These are phyloP conservation scores for Drosophila bipectinata DNA, from an alignment of 1,140 invertebrate genomes.

Conservation along the genomic window DNA sequence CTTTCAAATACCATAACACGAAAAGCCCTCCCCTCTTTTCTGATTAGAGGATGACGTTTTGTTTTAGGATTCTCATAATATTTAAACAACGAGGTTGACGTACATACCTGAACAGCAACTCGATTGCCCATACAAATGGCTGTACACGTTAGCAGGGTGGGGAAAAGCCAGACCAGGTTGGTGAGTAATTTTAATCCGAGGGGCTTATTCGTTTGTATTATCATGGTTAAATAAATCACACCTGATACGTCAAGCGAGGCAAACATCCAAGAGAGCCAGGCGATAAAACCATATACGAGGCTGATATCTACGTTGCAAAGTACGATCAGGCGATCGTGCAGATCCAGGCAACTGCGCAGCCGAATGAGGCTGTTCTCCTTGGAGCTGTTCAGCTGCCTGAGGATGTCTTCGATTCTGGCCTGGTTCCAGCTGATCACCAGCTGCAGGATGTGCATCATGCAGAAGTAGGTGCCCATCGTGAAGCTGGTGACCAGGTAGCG, in stretches of 20 bases:
- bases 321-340: conserved; percentile 62
- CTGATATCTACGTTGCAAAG: conserved; percentile 66
- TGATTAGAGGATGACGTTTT: too few species aligned
- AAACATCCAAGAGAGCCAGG: conserved; percentile 52
- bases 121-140: conserved; percentile 57
- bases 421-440: conserved; percentile 50
- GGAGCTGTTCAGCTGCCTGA: conserved; percentile 15
- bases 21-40: too few species aligned
- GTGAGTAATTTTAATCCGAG: conserved; percentile 3
- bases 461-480: conserved; percentile 57
- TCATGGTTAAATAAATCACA: conserved; percentile 54
- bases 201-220: conserved; percentile 16
- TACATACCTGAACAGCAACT: conserved; percentile 60
- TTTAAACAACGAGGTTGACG: neutral
- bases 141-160: conserved; percentile 47
- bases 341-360: conserved; percentile 50
- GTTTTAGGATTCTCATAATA: too few species aligned
- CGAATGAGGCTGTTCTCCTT: conserved; percentile 16
- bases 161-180: conserved; percentile 52
- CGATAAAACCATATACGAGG: conserved; percentile 64
- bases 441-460: conserved; percentile 54
- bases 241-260: conserved; percentile 59
- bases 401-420: conserved; percentile 22
- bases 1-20: too few species aligned
- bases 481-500: conserved; percentile 66